A percentile compares a stretch with the other conserved stretches of the same genome.
These are phyloP conservation scores for Dicerorhinus sumatrensis DNA, from an alignment of 2,113 vertebrate species.

Conservation along the genomic window DNA sequence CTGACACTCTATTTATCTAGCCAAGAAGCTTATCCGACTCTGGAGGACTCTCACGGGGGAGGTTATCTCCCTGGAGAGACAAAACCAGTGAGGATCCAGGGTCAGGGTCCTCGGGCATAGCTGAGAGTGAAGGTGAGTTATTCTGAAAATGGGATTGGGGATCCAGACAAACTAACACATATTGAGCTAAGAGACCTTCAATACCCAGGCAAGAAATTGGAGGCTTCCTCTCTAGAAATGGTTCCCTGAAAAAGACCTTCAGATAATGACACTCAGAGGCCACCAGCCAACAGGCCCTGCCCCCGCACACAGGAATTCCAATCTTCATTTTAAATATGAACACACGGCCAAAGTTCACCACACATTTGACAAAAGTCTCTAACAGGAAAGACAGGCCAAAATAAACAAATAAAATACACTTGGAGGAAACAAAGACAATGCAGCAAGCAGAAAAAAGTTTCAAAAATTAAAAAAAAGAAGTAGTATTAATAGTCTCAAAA, in stretches of 20 bases:
- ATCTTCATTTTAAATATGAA: conserved; percentile 31
- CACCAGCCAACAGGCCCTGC: not conserved
- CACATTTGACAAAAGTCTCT: conserved; percentile 31
- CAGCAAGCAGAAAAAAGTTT: not conserved
- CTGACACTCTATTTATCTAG: not conserved
- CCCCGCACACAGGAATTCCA: not conserved
- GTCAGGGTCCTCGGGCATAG: not conserved
- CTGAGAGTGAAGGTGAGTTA: not conserved
- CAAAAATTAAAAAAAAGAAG: not conserved
- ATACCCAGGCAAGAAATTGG: not conserved
- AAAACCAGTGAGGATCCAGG: not conserved
- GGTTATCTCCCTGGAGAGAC: not conserved
- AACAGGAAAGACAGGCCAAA: conserved; percentile 38
- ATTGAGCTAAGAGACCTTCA: not conserved
- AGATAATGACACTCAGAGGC: not conserved
- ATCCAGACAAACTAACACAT: not conserved
- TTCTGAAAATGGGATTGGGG: not conserved
- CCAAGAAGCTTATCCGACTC: not conserved
- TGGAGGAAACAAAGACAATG: conserved; percentile 44
- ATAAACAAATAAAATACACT: conserved; percentile 45
- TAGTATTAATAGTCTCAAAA: conserved; percentile 54
- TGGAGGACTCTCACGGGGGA: not conserved
- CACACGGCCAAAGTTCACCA: not conserved
- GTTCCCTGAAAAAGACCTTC: not conserved
- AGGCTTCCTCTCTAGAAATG: conserved; percentile 4